Evolutionary conservation across 2,113 vertebrate species (phyloP).

Genomic region (Eulemur macaco): DNA sequence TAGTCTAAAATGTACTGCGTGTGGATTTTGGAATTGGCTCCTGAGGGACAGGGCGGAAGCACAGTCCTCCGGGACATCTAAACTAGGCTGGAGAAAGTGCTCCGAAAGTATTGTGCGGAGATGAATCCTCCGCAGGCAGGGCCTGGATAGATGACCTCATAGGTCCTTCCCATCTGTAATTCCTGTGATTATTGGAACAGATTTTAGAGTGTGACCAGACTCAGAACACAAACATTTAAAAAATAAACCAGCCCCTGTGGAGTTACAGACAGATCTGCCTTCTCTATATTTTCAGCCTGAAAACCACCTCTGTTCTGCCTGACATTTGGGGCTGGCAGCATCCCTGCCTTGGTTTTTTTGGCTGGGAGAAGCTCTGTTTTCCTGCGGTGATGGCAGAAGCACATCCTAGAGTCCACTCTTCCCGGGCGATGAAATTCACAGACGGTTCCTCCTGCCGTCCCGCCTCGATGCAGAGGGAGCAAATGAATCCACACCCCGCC

Average conservation of each 20-base stretch:
- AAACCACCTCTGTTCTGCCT: neutral
- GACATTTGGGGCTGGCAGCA: neutral
- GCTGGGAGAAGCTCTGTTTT: neutral
- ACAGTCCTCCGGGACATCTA: neutral
- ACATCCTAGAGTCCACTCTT: neutral
- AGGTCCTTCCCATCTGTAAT: constrained; percentile 59
- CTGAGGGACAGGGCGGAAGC: constrained; percentile 46
- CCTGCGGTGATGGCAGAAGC: neutral
- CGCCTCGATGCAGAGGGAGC: neutral
- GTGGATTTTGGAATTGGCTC: constrained; percentile 70
- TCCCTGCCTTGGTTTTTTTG: neutral
- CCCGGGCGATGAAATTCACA: neutral
- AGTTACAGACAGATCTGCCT: neutral
- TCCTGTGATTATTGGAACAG: constrained; percentile 14
- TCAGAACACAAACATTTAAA: constrained; percentile 57
- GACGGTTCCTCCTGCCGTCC: neutral
- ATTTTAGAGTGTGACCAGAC: constrained; percentile 56
- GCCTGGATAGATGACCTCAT: constrained; percentile 44
- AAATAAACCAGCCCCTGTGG: constrained; percentile 16
- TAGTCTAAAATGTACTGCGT: constrained; percentile 44
- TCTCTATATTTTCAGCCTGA: neutral
- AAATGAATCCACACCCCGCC: neutral
- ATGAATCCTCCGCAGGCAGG: neutral
- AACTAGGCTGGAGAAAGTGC: neutral
- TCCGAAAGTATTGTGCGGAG: neutral